These are phyloP conservation scores for Dromaius novaehollandiae DNA, from an alignment of 2,113 vertebrate species.

Conservation along the genomic window DNA sequence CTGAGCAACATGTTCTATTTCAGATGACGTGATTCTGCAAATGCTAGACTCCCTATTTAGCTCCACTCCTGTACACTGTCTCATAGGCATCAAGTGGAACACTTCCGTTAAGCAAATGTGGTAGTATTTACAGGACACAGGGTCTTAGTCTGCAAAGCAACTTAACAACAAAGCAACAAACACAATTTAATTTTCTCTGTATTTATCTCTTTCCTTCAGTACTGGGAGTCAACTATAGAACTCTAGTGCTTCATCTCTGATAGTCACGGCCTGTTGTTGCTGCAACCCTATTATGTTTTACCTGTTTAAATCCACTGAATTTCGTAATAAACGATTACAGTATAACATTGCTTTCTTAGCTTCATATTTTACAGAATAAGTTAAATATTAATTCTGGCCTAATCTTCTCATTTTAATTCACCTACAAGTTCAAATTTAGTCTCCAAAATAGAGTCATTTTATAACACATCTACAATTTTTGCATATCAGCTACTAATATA, in stretches of 20 bases:
- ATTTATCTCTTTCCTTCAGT: background rate
- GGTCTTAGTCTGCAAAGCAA: background rate
- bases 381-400: background rate
- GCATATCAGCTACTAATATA: background rate
- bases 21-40: background rate
- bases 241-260: background rate
- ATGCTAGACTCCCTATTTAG: background rate
- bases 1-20: background rate
- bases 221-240: background rate
- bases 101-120: background rate
- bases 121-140: background rate
- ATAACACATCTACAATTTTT: background rate
- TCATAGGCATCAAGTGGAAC: background rate
- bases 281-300: background rate
- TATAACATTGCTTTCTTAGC: background rate
- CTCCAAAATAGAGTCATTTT: background rate
- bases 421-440: background rate
- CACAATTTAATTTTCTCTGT: background rate
- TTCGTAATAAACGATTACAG: background rate
- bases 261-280: background rate
- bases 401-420: constrained; percentile 10
- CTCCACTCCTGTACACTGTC: background rate
- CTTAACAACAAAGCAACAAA: background rate
- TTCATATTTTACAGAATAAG: background rate
- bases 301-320: background rate